phyloP scores from a whole-genome alignment of 2,797 vertebrate genomes.

The Epinephelus coioides region DNA sequence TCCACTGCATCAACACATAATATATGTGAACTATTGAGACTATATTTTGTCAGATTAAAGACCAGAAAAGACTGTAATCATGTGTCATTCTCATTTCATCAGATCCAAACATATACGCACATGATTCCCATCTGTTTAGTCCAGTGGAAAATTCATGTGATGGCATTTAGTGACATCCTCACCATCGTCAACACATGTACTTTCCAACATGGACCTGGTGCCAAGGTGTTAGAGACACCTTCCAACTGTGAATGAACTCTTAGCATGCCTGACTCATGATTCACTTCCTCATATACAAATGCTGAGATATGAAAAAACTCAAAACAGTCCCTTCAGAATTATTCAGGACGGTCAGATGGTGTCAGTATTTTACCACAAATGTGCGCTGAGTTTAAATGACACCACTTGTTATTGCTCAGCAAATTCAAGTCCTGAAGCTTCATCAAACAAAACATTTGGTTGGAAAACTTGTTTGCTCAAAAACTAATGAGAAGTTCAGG shows the following conservation, averaged over 20 bases:
- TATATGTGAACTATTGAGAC: neutral
- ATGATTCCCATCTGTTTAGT: slow-evolving; percentile 6
- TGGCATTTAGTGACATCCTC: slow-evolving; percentile 23
- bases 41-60: neutral
- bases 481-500: neutral
- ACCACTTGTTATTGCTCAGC: neutral
- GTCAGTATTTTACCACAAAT: slow-evolving; percentile 37
- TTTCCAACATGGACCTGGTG: slow-evolving; percentile 22
- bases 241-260: slow-evolving; percentile 38
- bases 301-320: neutral
- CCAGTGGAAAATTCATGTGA: slow-evolving; percentile 30
- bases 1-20: neutral
- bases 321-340: neutral
- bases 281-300: slow-evolving; percentile 48
- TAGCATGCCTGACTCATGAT: slow-evolving; percentile 19
- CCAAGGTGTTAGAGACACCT: slow-evolving; percentile 41
- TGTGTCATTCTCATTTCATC: neutral
- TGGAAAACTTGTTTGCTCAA: neutral
- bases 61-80: neutral
- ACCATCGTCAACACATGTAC: slow-evolving; percentile 2
- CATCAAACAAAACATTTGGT: neutral
- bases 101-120: slow-evolving; percentile 3
- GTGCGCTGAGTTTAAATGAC: neutral
- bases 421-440: neutral
- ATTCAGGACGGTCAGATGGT: slow-evolving; percentile 7